Evolutionary conservation across 2,797 vertebrate species (phyloP).

Genomic region (Cetoscarus ocellatus): DNA sequence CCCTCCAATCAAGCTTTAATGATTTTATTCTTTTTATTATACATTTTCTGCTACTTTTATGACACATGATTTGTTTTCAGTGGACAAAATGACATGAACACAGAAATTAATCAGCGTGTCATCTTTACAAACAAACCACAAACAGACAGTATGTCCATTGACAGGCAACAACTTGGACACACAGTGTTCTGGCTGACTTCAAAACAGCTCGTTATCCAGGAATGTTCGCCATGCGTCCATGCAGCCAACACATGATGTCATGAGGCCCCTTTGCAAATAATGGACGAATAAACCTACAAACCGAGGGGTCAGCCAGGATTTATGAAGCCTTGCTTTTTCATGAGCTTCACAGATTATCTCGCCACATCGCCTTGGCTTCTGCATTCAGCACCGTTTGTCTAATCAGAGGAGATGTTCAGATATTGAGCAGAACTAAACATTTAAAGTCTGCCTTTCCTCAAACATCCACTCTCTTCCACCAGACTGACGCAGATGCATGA

Average conservation of each 20-base stretch:
- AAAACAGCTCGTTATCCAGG: conserved; percentile 63
- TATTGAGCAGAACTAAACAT: conserved; percentile 65
- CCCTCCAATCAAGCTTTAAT: neutral
- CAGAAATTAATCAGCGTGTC: conserved; percentile 26
- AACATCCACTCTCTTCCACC: conserved; percentile 51
- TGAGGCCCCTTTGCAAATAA: conserved; percentile 60
- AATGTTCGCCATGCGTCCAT: conserved; percentile 53
- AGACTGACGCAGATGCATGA: conserved; percentile 61
- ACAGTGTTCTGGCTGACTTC: conserved; percentile 39
- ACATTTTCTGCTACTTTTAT: conserved; percentile 2
- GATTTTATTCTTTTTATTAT: neutral
- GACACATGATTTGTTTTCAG: conserved; percentile 17
- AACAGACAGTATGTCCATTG: conserved; percentile 25
- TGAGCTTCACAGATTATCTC: conserved; percentile 36
- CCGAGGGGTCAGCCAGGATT: conserved; percentile 41
- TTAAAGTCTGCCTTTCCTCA: conserved; percentile 66
- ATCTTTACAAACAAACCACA: conserved; percentile 39
- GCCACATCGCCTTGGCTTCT: conserved; percentile 12
- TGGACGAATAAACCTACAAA: conserved; percentile 48
- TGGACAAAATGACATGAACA: neutral
- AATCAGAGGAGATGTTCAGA: conserved; percentile 39
- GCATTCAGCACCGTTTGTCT: conserved; percentile 12
- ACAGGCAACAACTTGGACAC: conserved; percentile 31
- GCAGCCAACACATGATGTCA: conserved; percentile 65
- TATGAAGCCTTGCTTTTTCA: conserved; percentile 41